Base-by-base conservation (phyloP, 2,888 invertebrate species). In the Napeogenes sylphis region DNA sequence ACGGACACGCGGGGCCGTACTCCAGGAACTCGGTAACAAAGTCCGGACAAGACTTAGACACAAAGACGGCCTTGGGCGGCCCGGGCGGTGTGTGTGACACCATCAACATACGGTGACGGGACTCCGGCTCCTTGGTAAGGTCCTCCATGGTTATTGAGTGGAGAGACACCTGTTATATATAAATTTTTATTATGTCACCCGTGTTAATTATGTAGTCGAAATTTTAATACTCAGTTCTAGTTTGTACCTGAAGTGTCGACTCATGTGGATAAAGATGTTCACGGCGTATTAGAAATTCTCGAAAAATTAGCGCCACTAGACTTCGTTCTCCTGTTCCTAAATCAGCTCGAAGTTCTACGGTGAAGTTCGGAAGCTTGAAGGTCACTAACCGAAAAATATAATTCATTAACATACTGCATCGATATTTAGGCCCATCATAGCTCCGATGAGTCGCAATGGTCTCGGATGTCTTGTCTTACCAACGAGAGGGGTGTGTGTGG, bases 91-190 rank as follows among this genome's bases (percentile, higher is more conserved):
- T 78, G 85, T 90, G 93, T 0, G 96, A 97, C 67, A 95, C 93
- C 81, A 98, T 95, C 92, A 98, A 94, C 79, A 94, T 93, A 45
- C 97, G 93, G 84, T 97, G 95, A 72, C 94, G 94, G 0, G 96
- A 95, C 54, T 94, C 94, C 30, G 93, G 92, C 2, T 94, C 93
- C 75, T 95, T 94, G 6, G 96, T 92, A 4, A 98, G 91, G 85
- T 98, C 98, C 82, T 98, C 98, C 95, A 98, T 96, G 4, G 95
- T 92, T 32, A 98, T 92, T 0, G 98, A 96, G 70, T 96, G 93
- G 6, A 98, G 87, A 0, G 96, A 94, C 13, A 97, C 94, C 92
- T 94, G 72, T 0, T 2, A 8, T 53, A 42, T 10, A 10, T 42
- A 10, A 3, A 38, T 42, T 42, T 42, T 10, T 10, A 42, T 42